Evolutionary conservation across 1,140 invertebrate genomes (phyloP).

Genomic region (Drosophila hydei): DNA sequence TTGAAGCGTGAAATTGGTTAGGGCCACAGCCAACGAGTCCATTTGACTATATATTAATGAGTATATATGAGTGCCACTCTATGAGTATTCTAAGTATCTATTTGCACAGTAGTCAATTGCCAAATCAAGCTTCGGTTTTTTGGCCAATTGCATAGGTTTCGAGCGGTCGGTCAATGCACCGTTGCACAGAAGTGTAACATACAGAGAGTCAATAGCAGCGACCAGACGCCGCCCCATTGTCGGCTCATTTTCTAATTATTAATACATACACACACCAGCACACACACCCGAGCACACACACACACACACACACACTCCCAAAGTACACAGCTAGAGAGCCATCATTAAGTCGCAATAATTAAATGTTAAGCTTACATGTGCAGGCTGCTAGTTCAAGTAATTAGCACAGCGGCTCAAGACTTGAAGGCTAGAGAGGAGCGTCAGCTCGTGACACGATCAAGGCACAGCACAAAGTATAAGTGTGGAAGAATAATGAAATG

Average conservation of each 20-base stretch:
- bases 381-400: slow-evolving; percentile 73
- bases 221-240: slow-evolving; percentile 64
- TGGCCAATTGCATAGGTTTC: slow-evolving; percentile 32
- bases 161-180: slow-evolving; percentile 68
- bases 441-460: slow-evolving; percentile 4
- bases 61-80: slow-evolving; percentile 2
- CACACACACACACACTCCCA: slow-evolving; percentile 8
- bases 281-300: neutral
- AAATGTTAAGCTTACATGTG: slow-evolving; percentile 78
- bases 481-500: too few species aligned
- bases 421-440: slow-evolving; percentile 11
- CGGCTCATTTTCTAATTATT: slow-evolving; percentile 77
- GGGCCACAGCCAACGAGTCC: slow-evolving; percentile 8
- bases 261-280: slow-evolving; percentile 51
- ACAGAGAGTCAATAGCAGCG: slow-evolving; percentile 62
- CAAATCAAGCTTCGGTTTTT: slow-evolving; percentile 24
- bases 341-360: slow-evolving; percentile 81
- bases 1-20: slow-evolving; percentile 79
- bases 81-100: slow-evolving; percentile 19
- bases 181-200: slow-evolving; percentile 51
- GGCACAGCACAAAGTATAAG: neutral
- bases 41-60: neutral
- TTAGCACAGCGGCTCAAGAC: slow-evolving; percentile 58
- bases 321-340: slow-evolving; percentile 30
- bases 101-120: slow-evolving; percentile 31